These are phyloP conservation scores for Hippopotamus amphibius DNA, from an alignment of 2,113 vertebrate genomes.

Conservation along the genomic window DNA sequence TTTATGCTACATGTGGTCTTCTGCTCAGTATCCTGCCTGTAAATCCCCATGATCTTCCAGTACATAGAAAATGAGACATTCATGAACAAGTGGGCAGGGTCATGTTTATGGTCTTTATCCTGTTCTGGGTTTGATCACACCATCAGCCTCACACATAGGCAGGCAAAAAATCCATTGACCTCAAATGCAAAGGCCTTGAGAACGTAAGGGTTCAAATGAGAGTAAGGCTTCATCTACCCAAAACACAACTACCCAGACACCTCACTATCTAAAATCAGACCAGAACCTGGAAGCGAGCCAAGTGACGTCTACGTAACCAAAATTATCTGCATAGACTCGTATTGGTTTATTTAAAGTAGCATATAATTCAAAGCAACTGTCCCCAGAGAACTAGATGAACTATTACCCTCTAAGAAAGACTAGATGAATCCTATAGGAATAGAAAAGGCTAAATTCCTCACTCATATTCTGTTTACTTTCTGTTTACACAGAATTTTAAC, in stretches of 20 bases:
- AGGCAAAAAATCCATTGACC: neutral
- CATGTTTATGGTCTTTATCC: neutral
- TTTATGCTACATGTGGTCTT: neutral
- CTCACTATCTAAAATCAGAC: conserved; percentile 61
- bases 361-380: conserved; percentile 61
- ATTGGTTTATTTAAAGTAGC: conserved; percentile 58
- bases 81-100: neutral
- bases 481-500: conserved; percentile 30
- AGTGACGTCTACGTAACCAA: conserved; percentile 3
- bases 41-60: neutral
- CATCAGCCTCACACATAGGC: neutral
- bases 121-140: conserved; percentile 29
- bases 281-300: conserved; percentile 54
- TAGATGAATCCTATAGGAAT: neutral
- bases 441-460: neutral
- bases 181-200: conserved; percentile 35
- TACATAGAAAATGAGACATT: neutral
- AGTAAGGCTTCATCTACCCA: conserved; percentile 13
- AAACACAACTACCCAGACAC: conserved; percentile 44
- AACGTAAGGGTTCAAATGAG: conserved; percentile 32
- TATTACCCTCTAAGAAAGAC: conserved; percentile 10
- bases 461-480: conserved; percentile 20
- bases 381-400: conserved; percentile 33
- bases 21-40: neutral
- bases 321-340: conserved; percentile 29